Conservation (phyloP, 2,888 invertebrate species). For the Parascotia fuliginaria region DNA sequence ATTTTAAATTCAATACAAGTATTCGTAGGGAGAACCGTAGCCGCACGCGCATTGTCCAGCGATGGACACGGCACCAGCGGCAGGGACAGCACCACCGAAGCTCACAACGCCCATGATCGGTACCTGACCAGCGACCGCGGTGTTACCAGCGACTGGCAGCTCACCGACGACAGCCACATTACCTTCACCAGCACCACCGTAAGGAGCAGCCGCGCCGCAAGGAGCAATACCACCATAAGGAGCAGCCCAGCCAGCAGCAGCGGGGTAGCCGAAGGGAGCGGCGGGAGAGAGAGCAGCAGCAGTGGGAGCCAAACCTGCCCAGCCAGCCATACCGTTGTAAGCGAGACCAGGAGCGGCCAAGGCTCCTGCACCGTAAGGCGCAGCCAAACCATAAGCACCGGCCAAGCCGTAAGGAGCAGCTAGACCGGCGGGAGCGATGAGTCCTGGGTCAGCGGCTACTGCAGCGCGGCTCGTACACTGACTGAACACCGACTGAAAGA, state of each 20-base stretch:
- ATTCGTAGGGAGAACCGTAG: constrained; percentile 1
- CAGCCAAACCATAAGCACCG: too few relatives aligned
- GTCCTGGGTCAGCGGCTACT: too few relatives aligned
- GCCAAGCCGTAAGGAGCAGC: too few relatives aligned
- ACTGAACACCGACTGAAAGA: constrained; percentile 31
- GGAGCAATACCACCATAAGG: constrained; percentile 1
- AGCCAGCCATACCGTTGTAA: not conserved
- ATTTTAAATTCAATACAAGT: not conserved
- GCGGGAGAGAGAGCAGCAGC: not conserved
- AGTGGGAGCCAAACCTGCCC: too few relatives aligned
- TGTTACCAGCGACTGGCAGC: constrained; percentile 47
- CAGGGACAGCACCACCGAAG: constrained; percentile 46
- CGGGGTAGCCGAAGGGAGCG: not conserved
- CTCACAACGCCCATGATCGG: constrained; percentile 48
- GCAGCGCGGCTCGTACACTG: constrained; percentile 33
- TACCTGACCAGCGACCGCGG: constrained; percentile 48
- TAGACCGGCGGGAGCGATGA: too few relatives aligned
- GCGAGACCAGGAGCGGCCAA: constrained; percentile 10
- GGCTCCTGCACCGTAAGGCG: too few relatives aligned
- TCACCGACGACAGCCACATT: constrained; percentile 48
- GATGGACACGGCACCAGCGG: constrained; percentile 49
- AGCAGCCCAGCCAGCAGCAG: too few relatives aligned
- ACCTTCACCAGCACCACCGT: constrained; percentile 46
- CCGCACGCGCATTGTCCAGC: constrained; percentile 39
- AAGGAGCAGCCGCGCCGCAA: constrained; percentile 23